Evolutionary conservation across 2,113 vertebrate species (phyloP), one percentile per base, ranked within the genome.

Genomic region (Platichthys flesus): DNA sequence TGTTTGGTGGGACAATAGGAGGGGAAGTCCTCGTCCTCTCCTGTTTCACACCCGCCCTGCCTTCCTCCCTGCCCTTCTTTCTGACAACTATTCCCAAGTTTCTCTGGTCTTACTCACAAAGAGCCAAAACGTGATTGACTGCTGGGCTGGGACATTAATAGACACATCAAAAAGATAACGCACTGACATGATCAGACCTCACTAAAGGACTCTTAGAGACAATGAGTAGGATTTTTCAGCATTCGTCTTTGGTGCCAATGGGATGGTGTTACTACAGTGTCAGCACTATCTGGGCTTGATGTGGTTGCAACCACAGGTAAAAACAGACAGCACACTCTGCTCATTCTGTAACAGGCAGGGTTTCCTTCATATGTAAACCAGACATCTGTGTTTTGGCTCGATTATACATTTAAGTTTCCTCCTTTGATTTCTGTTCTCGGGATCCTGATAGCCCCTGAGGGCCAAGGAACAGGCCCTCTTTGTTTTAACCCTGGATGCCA

Each of bases 1-100:
- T 81, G 62, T 59, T 13, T 69, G 45, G 40, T 77, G 73, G 71
- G 69, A 94, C 91, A 94, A 94, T 93, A 70, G 79, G 71, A 76
- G 81, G 74, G 72, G 74, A 80, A 91, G 71, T 62, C 71, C 66
- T 71, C 77, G 76, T 83, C 80, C 67, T 85, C 91, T 71, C 88
- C 84, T 75, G 85, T 88, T 92, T 91, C 90, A 92, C 88, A 87
- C 81, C 76, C 75, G 4, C 81, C 58, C 60, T 47, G 62, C 75
- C 86, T 40, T 51, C 62, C 59, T 58, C 56, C 16, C 42, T 78
- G 35, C 10, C 51, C 72, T 35, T 42, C 57, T 61, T 78, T 75
- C 58, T 60, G 9, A 47, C 70, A 80, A 54, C 13, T 35, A 37
- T 67, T 83, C 71, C 59, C 28, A 2, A n/a, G 51, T 54, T 54